Evolutionary conservation across 2,113 vertebrate genomes (phyloP), one percentile per base, ranked within the genome.

Genomic region (Hippolais icterina): DNA sequence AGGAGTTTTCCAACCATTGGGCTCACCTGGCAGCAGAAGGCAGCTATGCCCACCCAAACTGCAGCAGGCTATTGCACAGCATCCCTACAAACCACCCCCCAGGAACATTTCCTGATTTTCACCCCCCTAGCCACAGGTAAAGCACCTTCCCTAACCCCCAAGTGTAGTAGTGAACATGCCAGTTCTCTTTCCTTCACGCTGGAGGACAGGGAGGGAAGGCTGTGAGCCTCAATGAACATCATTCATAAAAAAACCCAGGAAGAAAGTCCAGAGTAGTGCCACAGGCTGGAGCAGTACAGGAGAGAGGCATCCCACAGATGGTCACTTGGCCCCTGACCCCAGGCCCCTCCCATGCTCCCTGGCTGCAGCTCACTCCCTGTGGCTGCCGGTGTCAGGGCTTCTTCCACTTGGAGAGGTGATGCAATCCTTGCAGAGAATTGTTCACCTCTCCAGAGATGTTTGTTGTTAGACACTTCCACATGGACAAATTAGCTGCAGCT

Each of bases 331-430:
- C 85, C 59, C n/a, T 46, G 42, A 66, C 31, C 87, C 17, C 8
- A 2, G n/a, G 28, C 31, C 39, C 70, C 27, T 35, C 2, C 2
- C 4, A 10, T 0, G 2, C 61, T 18, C 49, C 49, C 53, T 19
- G 54, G 47, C 70, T 33, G 75, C 9, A 1, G 80, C 50, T 61
- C 35, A 11, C 41, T 78, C 52, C 39, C 7, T 4, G 54, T 49
- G 37, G 87, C 89, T 42, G 3, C 50, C 13, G 18, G 37, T n/a
- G 37, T 39, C 82, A 56, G 2, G 18, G 42, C 83, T 95, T 96
- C 96, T 95, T 94, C 95, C 79, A 96, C 76, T 89, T 96, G 87
- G 64, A 74, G 76, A 97, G 90, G 81, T 98, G 98, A 98, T 98
- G 98, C 98, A 98, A 98, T 72, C 21, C 59, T 93, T 94, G 86